Percentiles rank a stretch among this genome's conserved stretches.
Conservation (phyloP, 1,140 invertebrate genomes). For the Drosophila nasuta region DNA sequence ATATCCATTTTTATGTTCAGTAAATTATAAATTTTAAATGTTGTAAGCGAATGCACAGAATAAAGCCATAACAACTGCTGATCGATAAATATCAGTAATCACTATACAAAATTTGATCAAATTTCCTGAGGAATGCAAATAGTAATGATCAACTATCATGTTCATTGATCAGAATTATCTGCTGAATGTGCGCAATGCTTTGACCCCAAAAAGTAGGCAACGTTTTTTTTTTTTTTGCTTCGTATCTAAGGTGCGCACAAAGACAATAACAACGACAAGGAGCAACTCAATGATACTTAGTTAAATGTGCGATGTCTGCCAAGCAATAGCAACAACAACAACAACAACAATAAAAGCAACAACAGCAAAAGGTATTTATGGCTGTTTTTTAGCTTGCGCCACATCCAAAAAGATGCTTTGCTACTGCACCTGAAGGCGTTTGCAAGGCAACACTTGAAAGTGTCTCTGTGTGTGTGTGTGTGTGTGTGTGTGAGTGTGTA, state of each 20-base stretch:
- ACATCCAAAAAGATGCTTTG: slow-evolving; percentile 12
- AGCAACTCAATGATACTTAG: slow-evolving; percentile 42
- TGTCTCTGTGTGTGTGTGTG: neutral
- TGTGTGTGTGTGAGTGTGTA: slow-evolving; percentile 9
- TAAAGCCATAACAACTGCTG: no score
- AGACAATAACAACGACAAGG: slow-evolving; percentile 17
- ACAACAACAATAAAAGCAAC: slow-evolving; percentile 15
- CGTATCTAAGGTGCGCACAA: neutral
- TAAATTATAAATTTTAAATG: no score
- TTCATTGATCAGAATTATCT: neutral
- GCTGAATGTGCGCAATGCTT: neutral
- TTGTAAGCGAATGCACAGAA: no score
- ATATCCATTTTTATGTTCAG: no score
- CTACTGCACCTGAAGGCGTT: slow-evolving; percentile 11
- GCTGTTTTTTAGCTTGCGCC: slow-evolving; percentile 39
- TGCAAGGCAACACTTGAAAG: slow-evolving; percentile 36
- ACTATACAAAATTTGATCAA: no score
- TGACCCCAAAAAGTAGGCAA: slow-evolving; percentile 25
- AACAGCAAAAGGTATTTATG: slow-evolving; percentile 30
- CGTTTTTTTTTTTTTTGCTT: neutral
- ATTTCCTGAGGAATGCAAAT: no score
- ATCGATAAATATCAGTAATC: no score
- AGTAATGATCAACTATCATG: neutral
- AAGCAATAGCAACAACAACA: slow-evolving; percentile 17
- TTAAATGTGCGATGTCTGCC: slow-evolving; percentile 34